A percentile compares a stretch with the other conserved stretches of the same genome.
Conservation (phyloP, 2,888 invertebrate species). For the Leptopilina syphax region DNA sequence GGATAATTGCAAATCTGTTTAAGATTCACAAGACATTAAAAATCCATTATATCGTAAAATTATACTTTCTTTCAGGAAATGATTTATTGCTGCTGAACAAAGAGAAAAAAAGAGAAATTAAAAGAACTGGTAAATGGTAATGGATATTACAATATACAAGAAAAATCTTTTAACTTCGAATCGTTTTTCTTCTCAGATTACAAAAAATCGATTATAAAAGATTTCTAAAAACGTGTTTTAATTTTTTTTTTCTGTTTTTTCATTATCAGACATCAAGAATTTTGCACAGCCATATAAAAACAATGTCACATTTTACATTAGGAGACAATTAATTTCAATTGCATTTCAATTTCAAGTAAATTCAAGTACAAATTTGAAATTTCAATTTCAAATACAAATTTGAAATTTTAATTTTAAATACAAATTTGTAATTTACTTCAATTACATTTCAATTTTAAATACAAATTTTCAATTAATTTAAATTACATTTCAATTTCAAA, state of each 20-base stretch:
- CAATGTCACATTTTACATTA: not conserved
- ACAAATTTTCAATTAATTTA: too few species aligned
- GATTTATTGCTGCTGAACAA: too few species aligned
- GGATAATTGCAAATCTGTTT: not conserved
- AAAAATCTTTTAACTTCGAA: too few species aligned
- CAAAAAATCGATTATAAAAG: too few species aligned
- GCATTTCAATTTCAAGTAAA: too few species aligned
- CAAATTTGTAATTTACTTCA: not conserved
- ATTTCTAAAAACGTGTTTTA: not conserved
- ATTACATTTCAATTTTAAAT: not conserved
- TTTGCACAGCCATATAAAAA: constrained; percentile 21
- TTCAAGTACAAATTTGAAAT: not conserved
- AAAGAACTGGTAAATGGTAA: too few species aligned
- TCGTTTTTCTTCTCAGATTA: too few species aligned
- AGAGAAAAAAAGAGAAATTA: too few species aligned
- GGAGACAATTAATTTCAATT: not conserved
- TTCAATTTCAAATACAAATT: not conserved
- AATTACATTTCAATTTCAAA: not conserved
- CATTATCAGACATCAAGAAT: not conserved
- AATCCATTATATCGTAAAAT: not conserved
- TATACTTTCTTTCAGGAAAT: not conserved
- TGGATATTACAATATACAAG: too few species aligned
- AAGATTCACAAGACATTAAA: not conserved
- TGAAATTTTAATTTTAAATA: not conserved
- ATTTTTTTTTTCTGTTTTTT: not conserved